Percentiles rank a stretch among this genome's conserved stretches.
These are phyloP conservation scores for Leptinotarsa undecemlineata DNA, from an alignment of 1,140 invertebrate genomes.

Conservation along the genomic window DNA sequence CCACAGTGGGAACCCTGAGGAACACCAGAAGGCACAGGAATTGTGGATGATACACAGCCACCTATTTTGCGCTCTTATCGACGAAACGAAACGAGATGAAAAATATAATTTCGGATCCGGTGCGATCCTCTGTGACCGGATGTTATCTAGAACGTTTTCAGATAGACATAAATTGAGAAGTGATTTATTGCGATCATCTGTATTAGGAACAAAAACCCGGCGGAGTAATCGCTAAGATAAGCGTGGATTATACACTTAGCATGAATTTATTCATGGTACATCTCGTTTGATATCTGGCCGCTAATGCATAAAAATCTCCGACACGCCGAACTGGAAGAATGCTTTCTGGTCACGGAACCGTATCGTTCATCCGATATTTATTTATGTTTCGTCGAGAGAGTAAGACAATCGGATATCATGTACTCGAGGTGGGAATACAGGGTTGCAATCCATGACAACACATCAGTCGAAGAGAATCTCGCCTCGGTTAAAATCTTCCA, in stretches of 20 bases:
- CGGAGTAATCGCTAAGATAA: slow-evolving; percentile 6
- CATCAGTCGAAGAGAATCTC: no score
- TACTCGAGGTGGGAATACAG: no score
- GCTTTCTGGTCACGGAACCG: slow-evolving; percentile 4
- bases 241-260: slow-evolving; percentile 3
- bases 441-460: no score
- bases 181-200: slow-evolving; percentile 5
- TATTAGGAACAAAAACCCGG: slow-evolving; percentile 1
- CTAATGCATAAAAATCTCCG: slow-evolving; percentile 5
- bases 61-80: no score
- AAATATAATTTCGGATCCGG: not conserved
- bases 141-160: slow-evolving; percentile 3
- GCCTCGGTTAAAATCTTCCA: no score
- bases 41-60: no score
- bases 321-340: not conserved
- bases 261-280: slow-evolving; percentile 6
- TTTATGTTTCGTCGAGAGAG: not conserved
- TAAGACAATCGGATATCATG: no score
- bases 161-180: slow-evolving; percentile 13
- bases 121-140: not conserved
- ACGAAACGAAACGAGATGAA: not conserved
- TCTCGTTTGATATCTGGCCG: not conserved
- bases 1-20: no score
- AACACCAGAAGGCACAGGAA: no score
- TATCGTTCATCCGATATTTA: slow-evolving; percentile 1